phyloP scores from a whole-genome alignment of 2,797 vertebrate genomes.

The Leuciscus waleckii region DNA sequence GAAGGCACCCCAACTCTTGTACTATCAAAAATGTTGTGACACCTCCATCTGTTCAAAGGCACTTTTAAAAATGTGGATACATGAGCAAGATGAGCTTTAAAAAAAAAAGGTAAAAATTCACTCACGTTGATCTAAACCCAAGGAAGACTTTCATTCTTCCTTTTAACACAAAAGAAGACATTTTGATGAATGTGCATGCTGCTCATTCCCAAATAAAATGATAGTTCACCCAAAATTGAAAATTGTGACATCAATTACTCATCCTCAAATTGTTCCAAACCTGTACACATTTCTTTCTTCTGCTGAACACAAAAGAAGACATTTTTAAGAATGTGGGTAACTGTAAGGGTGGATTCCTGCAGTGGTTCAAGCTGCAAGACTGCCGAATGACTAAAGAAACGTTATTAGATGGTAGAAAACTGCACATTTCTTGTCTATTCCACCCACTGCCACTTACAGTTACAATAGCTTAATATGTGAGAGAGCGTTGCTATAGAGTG shows the following conservation, averaged over 20 bases:
- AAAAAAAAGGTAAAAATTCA: background rate
- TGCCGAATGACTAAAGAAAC: too few relatives aligned
- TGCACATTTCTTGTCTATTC: too few relatives aligned
- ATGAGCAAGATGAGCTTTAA: background rate
- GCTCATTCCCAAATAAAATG: background rate
- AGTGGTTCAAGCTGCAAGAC: too few relatives aligned
- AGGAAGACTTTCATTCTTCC: background rate
- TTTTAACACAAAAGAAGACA: background rate
- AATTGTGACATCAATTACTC: background rate
- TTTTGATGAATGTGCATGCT: background rate
- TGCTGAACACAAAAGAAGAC: background rate
- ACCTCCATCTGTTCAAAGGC: conserved; percentile 53
- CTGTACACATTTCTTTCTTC: background rate
- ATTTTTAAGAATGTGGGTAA: background rate
- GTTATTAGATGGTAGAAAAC: too few relatives aligned
- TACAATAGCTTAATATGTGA: too few relatives aligned
- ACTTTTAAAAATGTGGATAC: conserved; percentile 8
- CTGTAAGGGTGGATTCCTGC: background rate
- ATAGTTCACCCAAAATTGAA: background rate
- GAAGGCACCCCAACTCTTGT: conserved; percentile 37
- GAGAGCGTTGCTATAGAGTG: too few relatives aligned
- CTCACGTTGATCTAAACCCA: background rate
- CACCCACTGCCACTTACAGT: too few relatives aligned
- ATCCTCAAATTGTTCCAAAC: background rate
- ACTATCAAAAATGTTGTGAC: conserved; percentile 48